Evolutionary conservation across 30 jellyfish, hydroid and myxozoan genomes (phyloP).

Genomic region (Hydractinia symbiolongicarpus): DNA sequence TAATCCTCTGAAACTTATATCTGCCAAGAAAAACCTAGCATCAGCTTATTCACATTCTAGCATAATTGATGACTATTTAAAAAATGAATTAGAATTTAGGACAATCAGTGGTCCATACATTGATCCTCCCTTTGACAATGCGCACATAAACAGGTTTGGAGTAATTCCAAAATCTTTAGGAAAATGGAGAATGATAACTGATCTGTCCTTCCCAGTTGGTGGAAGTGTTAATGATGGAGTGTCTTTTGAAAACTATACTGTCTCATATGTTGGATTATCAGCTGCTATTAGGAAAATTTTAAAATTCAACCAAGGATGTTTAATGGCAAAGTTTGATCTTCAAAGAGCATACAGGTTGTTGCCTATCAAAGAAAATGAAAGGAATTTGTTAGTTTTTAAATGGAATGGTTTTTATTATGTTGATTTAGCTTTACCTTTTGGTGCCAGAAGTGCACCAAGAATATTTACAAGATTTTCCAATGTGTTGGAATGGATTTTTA

Average conservation of each 20-base stretch:
- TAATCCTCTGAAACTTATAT: neutral
- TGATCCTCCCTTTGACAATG: conserved; percentile 34
- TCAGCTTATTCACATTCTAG: conserved; percentile 32
- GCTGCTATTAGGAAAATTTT: conserved; percentile 39
- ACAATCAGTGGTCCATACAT: conserved; percentile 57
- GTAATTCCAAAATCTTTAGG: conserved; percentile 54
- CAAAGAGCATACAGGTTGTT: conserved; percentile 37
- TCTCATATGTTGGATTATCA: conserved; percentile 44
- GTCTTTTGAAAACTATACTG: conserved; percentile 33
- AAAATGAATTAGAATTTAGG: conserved; percentile 29
- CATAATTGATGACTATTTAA: conserved; percentile 29
- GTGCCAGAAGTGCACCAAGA: conserved; percentile 69
- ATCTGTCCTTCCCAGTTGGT: conserved; percentile 44
- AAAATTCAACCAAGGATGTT: conserved; percentile 35
- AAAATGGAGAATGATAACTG: conserved; percentile 56
- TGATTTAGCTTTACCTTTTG: conserved; percentile 68
- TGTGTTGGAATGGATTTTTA: conserved; percentile 41
- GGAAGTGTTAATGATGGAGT: conserved; percentile 36
- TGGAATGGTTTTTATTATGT: conserved; percentile 51
- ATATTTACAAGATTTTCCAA: conserved; percentile 58
- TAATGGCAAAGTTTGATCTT: conserved; percentile 42
- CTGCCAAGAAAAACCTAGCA: conserved; percentile 38
- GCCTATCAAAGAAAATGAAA: conserved; percentile 26
- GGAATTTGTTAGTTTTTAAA: conserved; percentile 35
- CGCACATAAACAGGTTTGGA: conserved; percentile 55